These are phyloP conservation scores for Papilio helenus DNA, from an alignment of 1,140 invertebrate genomes.

Conservation along the genomic window DNA sequence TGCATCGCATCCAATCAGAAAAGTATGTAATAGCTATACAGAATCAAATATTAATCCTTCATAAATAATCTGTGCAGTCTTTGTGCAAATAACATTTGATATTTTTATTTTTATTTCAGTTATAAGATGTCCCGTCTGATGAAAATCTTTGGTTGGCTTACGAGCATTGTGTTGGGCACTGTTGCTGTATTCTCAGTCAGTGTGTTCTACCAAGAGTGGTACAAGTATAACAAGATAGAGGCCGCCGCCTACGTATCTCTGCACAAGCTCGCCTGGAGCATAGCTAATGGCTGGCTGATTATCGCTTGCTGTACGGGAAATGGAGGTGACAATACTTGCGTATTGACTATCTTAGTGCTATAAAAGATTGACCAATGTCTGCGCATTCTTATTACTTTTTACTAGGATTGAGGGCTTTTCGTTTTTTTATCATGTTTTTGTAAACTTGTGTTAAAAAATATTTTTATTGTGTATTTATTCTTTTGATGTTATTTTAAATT, in stretches of 20 bases:
- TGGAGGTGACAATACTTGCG: conserved; percentile 81
- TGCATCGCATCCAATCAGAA: conserved; percentile 84
- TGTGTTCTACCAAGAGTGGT: conserved; percentile 85
- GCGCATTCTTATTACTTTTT: background rate
- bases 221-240: conserved; percentile 83
- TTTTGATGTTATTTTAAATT: background rate
- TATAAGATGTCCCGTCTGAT: conserved; percentile 78
- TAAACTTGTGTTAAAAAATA: too few species aligned
- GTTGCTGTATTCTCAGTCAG: conserved; percentile 85
- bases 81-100: too few species aligned
- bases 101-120: conserved; percentile 65
- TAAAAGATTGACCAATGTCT: background rate
- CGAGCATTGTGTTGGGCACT: conserved; percentile 81
- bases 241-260: conserved; percentile 86
- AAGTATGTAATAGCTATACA: conserved; percentile 72
- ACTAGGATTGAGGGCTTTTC: too few species aligned
- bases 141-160: conserved; percentile 84
- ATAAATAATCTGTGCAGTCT: too few species aligned
- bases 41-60: background rate
- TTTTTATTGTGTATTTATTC: background rate
- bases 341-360: background rate
- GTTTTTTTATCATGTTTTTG: too few species aligned
- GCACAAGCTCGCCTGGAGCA: conserved; percentile 86
- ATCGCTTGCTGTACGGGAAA: conserved; percentile 88
- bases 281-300: conserved; percentile 88